Base-by-base conservation (phyloP, 2,888 invertebrate genomes). In the Yponomeuta evonymella region DNA sequence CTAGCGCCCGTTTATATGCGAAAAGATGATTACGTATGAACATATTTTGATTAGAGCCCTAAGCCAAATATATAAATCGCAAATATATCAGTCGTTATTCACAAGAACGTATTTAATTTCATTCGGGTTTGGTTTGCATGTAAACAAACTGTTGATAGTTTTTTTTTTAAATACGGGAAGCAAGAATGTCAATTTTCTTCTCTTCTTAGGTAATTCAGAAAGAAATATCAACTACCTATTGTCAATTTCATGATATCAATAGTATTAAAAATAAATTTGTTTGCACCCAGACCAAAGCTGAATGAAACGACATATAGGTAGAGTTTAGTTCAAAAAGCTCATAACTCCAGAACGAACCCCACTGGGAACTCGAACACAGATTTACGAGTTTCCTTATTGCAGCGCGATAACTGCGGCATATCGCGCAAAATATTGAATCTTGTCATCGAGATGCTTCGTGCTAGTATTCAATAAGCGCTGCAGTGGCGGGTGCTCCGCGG, bases 401-500 rank as follows among this genome's bases (percentile, higher is more conserved):
- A 63, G 71, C 67, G 72, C 29, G 69, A 70, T 70, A 63, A 70
- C 64, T 70, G 66, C 71, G 64, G 69, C 71, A 76, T 77, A 77
- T 79, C 75, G 76, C 62, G 65, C 77, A 75, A 83, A 83, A 80
- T 81, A 79, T 83, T 81, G 78, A 76, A 74, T 76, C 76, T 79
- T 80, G 81, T 84, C 79, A 78, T 80, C 77, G 75, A 76, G 74
- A 74, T 75, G 75, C 74, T 88, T 86, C 89, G 89, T 89, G 89
- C 84, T 82, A 83, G 85, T 82, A 84, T 86, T 88, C 84, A 87
- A 89, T 89, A 88, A 86, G 79, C 79, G 74, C 76, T 73, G 77
- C 72, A 72, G 58, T 67, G 36, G 62, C 58, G 58, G 70, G 68
- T 43, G 36, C 66, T 48, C 71, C 72, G 79, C 88, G 82, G 90